Evolutionary conservation across 2,113 vertebrate species (phyloP).

Genomic region (Corvus hawaiiensis): DNA sequence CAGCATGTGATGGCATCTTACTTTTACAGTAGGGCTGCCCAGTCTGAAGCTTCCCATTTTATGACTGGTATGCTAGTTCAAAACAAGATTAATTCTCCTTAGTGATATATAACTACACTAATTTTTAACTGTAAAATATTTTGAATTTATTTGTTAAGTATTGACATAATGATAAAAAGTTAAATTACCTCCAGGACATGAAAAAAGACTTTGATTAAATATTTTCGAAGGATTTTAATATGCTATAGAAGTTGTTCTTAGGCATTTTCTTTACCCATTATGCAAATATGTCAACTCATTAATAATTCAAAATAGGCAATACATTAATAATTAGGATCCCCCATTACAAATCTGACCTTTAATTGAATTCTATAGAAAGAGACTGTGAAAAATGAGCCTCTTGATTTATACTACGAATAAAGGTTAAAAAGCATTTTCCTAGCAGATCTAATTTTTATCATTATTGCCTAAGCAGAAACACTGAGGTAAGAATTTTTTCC

Average conservation of each 20-base stretch:
- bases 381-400: slow-evolving; percentile 77
- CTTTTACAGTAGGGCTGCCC: neutral
- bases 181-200: neutral
- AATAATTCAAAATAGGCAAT: slow-evolving; percentile 79
- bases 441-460: slow-evolving; percentile 49
- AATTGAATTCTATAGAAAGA: slow-evolving; percentile 80
- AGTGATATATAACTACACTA: neutral
- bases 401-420: slow-evolving; percentile 79
- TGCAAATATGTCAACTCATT: slow-evolving; percentile 77
- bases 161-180: slow-evolving; percentile 23
- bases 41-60: neutral
- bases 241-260: slow-evolving; percentile 65
- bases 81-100: neutral
- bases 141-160: slow-evolving; percentile 29
- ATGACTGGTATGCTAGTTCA: neutral
- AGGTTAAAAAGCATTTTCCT: slow-evolving; percentile 78
- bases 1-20: neutral
- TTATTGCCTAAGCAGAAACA: slow-evolving; percentile 18
- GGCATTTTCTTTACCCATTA: slow-evolving; percentile 75
- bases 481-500: neutral
- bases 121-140: slow-evolving; percentile 32
- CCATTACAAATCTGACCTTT: slow-evolving; percentile 82
- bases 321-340: slow-evolving; percentile 80
- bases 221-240: slow-evolving; percentile 50
- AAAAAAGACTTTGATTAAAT: slow-evolving; percentile 29